Percentiles rank a stretch among this genome's conserved stretches.
These are phyloP conservation scores for Anguilla marmorata DNA, from an alignment of 2,797 vertebrate genomes.

Conservation along the genomic window DNA sequence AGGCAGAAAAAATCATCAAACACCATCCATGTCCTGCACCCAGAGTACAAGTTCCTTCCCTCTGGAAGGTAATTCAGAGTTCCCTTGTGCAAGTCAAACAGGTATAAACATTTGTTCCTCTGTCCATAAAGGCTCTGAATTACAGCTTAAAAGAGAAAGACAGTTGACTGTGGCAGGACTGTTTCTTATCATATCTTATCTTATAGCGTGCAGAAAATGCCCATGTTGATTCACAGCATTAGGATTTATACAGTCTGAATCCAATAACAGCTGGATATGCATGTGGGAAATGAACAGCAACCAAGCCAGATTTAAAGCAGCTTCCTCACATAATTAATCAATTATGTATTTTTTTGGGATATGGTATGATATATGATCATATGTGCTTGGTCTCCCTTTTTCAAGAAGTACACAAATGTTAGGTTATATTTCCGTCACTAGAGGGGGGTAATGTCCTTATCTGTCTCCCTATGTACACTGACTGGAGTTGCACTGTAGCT, in stretches of 20 bases:
- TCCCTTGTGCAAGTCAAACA: too few species aligned
- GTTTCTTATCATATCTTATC: not conserved
- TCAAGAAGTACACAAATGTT: not conserved
- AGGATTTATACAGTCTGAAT: not conserved
- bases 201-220: not conserved
- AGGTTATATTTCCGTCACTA: constrained; percentile 25
- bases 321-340: not conserved
- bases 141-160: too few species aligned
- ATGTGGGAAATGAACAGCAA: not conserved
- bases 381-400: not conserved
- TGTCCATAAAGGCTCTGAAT: too few species aligned
- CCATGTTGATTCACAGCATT: not conserved
- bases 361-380: not conserved
- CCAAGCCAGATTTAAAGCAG: not conserved
- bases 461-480: not conserved
- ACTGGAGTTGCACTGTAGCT: constrained; percentile 6
- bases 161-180: too few species aligned
- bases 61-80: too few species aligned
- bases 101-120: too few species aligned
- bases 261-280: not conserved
- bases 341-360: not conserved
- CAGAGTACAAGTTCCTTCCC: too few species aligned
- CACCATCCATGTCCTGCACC: too few species aligned
- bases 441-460: constrained; percentile 29
- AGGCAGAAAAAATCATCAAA: too few species aligned